phyloP scores from a whole-genome alignment of 2,888 invertebrate species.

The Erannis defoliaria region DNA sequence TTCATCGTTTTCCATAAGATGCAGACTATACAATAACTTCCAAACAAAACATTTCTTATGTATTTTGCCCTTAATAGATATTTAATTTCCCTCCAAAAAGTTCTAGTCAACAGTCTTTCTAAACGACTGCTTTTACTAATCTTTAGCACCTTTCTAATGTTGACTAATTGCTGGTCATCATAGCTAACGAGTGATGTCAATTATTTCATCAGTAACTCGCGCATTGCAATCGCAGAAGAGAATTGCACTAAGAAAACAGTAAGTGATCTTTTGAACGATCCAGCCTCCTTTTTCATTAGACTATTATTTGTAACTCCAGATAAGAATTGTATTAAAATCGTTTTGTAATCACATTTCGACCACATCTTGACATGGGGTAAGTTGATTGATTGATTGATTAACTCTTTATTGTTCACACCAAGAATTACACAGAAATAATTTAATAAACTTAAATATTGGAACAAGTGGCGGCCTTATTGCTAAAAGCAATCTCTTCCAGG shows the following conservation, averaged over 20 bases:
- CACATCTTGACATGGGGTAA: too few relatives aligned
- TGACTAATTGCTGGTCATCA: constrained; percentile 38
- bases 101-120: neutral
- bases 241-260: constrained; percentile 12
- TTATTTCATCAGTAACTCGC: constrained; percentile 17
- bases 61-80: constrained; percentile 18
- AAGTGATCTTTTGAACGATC: neutral
- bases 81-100: constrained; percentile 15
- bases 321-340: too few relatives aligned
- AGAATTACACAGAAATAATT: too few relatives aligned
- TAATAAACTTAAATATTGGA: too few relatives aligned
- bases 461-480: too few relatives aligned
- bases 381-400: too few relatives aligned
- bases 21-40: neutral
- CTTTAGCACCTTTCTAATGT: constrained; percentile 41
- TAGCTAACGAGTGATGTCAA: constrained; percentile 32
- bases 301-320: too few relatives aligned
- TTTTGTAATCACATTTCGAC: too few relatives aligned
- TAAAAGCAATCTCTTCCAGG: too few relatives aligned
- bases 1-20: neutral
- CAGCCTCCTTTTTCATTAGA: too few relatives aligned
- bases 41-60: neutral
- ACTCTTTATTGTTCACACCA: too few relatives aligned
- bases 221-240: constrained; percentile 1
- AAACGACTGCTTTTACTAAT: constrained; percentile 13